Evolutionary conservation across 1,140 invertebrate species (phyloP).

Genomic region (Homalodisca vitripennis): DNA sequence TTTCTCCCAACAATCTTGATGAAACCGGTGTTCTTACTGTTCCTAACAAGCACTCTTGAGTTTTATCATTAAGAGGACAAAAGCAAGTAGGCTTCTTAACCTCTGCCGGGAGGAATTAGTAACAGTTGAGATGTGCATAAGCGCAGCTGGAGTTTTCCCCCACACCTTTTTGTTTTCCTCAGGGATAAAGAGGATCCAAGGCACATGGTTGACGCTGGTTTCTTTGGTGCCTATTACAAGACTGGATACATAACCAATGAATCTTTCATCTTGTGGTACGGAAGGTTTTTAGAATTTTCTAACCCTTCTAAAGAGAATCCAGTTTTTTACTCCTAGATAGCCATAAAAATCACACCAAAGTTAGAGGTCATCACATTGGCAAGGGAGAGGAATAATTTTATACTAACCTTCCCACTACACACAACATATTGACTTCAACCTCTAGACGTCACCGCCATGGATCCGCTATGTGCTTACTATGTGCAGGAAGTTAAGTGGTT

Average conservation of each 20-base stretch:
- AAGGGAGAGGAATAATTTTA: too few species aligned
- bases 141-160: conserved; percentile 47
- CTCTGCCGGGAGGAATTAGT: conserved; percentile 43
- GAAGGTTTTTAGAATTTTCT: background rate
- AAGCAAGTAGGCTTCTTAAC: conserved; percentile 43
- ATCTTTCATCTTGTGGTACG: conserved; percentile 19
- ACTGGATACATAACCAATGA: conserved; percentile 42
- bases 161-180: conserved; percentile 50
- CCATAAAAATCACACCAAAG: too few species aligned
- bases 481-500: too few species aligned
- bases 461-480: too few species aligned
- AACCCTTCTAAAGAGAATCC: too few species aligned
- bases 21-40: conserved; percentile 51
- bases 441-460: too few species aligned
- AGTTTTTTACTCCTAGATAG: too few species aligned
- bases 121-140: too few species aligned
- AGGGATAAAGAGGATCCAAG: conserved; percentile 41
- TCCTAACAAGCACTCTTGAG: conserved; percentile 41
- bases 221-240: conserved; percentile 40
- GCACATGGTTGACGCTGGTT: conserved; percentile 36
- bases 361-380: too few species aligned
- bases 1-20: conserved; percentile 44
- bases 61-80: conserved; percentile 43
- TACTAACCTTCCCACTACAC: too few species aligned
- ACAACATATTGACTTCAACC: too few species aligned